Percentiles rank a stretch among this genome's conserved stretches.
These are phyloP conservation scores for Gastracanthus pulcherrimus DNA, from an alignment of 2,888 invertebrate species.

Conservation along the genomic window DNA sequence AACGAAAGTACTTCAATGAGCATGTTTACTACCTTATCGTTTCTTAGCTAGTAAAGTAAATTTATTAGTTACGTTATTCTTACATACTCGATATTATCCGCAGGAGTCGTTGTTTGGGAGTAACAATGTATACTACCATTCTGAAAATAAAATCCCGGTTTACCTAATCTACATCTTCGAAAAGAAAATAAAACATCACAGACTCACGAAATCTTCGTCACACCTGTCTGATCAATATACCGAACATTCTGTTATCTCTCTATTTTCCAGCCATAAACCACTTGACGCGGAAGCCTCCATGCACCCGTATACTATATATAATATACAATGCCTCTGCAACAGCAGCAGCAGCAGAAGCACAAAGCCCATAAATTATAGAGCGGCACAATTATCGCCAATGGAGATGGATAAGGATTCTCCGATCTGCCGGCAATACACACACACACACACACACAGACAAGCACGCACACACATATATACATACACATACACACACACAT, in stretches of 20 bases:
- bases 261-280: neutral
- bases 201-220: neutral
- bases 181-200: neutral
- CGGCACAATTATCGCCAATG: constrained; percentile 26
- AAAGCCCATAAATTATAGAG: constrained; percentile 21
- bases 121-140: too few relatives aligned
- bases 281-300: neutral
- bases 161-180: neutral
- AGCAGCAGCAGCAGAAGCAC: neutral
- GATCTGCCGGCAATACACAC: neutral
- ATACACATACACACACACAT: too few relatives aligned
- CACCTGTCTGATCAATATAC: too few relatives aligned
- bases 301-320: neutral
- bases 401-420: constrained; percentile 35
- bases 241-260: neutral
- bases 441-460: too few relatives aligned
- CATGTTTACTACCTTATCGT: too few relatives aligned
- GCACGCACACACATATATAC: neutral
- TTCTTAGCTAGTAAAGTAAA: too few relatives aligned
- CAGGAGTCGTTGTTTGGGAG: too few relatives aligned
- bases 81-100: too few relatives aligned
- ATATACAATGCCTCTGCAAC: neutral
- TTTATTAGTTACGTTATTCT: too few relatives aligned
- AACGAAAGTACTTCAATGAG: too few relatives aligned
- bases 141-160: too few relatives aligned